Evolutionary conservation across 2,113 vertebrate genomes (phyloP).

Genomic region (Nerophis lumbriciformis): DNA sequence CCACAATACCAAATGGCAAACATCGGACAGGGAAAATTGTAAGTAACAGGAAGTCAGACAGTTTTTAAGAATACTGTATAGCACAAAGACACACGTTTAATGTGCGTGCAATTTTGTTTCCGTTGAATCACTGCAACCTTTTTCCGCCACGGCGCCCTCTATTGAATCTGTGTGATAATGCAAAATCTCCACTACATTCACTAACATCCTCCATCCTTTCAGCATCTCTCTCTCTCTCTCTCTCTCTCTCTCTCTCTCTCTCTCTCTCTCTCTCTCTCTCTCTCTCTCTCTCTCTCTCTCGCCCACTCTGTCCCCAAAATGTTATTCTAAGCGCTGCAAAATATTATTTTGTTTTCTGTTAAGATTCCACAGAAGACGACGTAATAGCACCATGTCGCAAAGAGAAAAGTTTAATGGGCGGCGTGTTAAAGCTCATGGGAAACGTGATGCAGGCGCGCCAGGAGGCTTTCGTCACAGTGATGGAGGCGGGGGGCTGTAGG

Average conservation of each 20-base stretch:
- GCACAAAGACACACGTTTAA: too few relatives aligned
- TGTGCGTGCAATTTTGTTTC: too few relatives aligned
- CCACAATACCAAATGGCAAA: too few relatives aligned
- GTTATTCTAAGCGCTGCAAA: slow-evolving; percentile 28
- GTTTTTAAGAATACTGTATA: too few relatives aligned
- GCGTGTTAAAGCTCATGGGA: slow-evolving; percentile 65
- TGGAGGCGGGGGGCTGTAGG: slow-evolving; percentile 39
- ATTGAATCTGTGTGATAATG: too few relatives aligned
- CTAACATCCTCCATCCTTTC: not conserved
- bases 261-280: too few relatives aligned
- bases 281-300: not conserved
- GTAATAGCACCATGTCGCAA: slow-evolving; percentile 27
- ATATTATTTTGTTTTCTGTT: slow-evolving; percentile 47
- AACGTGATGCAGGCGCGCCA: slow-evolving; percentile 43
- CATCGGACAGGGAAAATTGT: too few relatives aligned
- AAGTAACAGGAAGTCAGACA: too few relatives aligned
- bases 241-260: too few relatives aligned
- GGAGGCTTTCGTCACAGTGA: slow-evolving; percentile 66
- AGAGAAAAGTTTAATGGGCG: slow-evolving; percentile 44
- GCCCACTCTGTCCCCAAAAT: slow-evolving; percentile 8
- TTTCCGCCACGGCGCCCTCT: too few relatives aligned
- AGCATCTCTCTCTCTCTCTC: not conserved
- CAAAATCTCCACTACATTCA: not conserved
- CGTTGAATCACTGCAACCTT: too few relatives aligned
- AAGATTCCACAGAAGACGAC: slow-evolving; percentile 28